Evolutionary conservation across 2,888 invertebrate species (phyloP).

Genomic region (Carpatolechia fugitivella): DNA sequence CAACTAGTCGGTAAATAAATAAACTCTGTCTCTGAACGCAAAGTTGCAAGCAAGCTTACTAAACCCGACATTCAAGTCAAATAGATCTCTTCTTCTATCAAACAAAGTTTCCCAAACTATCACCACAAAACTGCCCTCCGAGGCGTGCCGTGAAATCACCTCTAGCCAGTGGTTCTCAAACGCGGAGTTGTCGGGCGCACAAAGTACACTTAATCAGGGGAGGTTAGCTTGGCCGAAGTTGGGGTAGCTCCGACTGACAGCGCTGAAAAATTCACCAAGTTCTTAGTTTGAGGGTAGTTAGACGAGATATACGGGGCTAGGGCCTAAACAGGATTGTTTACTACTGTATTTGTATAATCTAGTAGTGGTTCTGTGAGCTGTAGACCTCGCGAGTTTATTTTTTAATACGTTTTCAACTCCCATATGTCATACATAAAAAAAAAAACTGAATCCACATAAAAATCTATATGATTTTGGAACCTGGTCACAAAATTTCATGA

Average conservation of each 20-base stretch:
- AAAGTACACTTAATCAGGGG: constrained; percentile 8
- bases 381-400: too few species aligned
- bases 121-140: background rate
- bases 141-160: background rate
- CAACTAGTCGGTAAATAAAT: too few species aligned
- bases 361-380: too few species aligned
- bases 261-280: constrained; percentile 5
- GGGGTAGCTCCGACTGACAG: background rate
- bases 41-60: background rate
- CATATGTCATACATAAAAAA: too few species aligned
- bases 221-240: background rate
- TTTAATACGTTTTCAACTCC: too few species aligned
- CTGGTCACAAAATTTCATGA: too few species aligned
- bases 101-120: background rate
- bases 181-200: background rate
- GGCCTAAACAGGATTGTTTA: too few species aligned
- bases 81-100: background rate
- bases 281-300: background rate
- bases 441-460: too few species aligned
- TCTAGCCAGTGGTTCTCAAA: background rate
- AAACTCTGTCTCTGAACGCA: too few species aligned
- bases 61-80: too few species aligned
- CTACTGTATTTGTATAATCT: too few species aligned
- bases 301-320: background rate
- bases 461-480: too few species aligned